Percentiles rank a stretch among this genome's conserved stretches.
phyloP scores from a whole-genome alignment of 2,888 invertebrate genomes.

The Melinaea marsaeus region DNA sequence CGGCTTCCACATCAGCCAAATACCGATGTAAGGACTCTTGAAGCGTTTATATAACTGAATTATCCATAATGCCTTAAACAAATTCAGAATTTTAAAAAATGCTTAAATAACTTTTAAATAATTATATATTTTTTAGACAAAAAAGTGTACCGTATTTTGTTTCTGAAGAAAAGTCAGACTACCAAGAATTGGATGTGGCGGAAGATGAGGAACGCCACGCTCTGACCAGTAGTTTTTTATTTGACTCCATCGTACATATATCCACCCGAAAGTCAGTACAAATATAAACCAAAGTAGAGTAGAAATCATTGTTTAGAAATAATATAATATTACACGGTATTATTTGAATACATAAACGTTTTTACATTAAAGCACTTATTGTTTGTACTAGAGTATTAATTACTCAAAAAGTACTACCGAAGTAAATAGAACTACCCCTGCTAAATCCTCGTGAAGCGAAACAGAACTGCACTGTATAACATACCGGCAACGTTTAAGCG shows the following conservation, averaged over 20 bases:
- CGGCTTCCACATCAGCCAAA: conserved; percentile 45
- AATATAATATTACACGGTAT: no score
- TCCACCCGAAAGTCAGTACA: conserved; percentile 9
- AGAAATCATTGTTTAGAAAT: no score
- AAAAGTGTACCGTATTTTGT: conserved; percentile 39
- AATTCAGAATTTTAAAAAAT: neutral
- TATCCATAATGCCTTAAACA: conserved; percentile 37
- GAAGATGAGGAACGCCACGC: conserved; percentile 24
- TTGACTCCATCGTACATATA: conserved; percentile 21
- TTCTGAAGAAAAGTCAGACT: conserved; percentile 44
- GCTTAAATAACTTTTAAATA: neutral
- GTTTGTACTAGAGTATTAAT: no score
- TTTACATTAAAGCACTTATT: no score
- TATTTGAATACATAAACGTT: no score
- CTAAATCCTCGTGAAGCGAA: no score
- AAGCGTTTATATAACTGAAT: conserved; percentile 31
- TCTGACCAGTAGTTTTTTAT: conserved; percentile 28
- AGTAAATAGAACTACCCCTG: no score
- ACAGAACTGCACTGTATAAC: no score
- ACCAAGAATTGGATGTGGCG: conserved; percentile 41
- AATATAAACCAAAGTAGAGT: no score
- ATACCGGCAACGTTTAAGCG: no score
- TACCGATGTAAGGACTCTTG: conserved; percentile 36
- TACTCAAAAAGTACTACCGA: no score
- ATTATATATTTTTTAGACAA: neutral